Percentiles rank a stretch among this genome's conserved stretches.
These are phyloP conservation scores for Tretioscincus oriximinensis DNA, from an alignment of 2,113 vertebrate species.

Conservation along the genomic window DNA sequence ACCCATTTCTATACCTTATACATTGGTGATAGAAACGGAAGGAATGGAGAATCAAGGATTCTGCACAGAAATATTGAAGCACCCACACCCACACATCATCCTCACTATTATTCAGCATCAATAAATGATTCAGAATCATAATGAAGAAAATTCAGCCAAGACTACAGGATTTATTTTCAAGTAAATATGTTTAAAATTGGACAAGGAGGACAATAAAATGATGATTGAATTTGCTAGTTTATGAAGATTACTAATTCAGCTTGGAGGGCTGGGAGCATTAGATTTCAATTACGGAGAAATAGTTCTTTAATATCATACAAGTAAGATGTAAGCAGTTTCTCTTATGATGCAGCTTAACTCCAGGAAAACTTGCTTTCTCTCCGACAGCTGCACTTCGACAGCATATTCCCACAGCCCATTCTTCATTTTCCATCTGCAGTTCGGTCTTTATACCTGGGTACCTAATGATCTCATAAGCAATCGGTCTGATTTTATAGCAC, in stretches of 20 bases:
- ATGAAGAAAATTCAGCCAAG: background rate
- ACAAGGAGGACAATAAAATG: background rate
- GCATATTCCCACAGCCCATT: background rate
- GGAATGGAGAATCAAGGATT: too few species aligned
- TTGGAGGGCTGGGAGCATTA: background rate
- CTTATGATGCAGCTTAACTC: background rate
- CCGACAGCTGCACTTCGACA: background rate
- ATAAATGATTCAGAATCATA: background rate
- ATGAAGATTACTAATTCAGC: background rate
- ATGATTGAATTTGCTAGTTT: background rate
- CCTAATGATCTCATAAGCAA: background rate
- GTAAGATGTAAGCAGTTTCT: background rate
- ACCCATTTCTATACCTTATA: too few species aligned
- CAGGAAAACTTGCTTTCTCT: background rate
- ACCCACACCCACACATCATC: too few species aligned
- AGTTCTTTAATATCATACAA: background rate
- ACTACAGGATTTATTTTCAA: background rate
- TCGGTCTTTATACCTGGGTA: background rate
- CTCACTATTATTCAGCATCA: background rate
- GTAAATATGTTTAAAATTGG: slow-evolving; percentile 1
- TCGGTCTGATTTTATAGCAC: background rate
- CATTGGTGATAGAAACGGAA: too few species aligned
- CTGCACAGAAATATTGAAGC: too few species aligned
- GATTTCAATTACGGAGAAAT: background rate
- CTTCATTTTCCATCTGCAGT: background rate